Evolutionary conservation across 2,113 vertebrate species (phyloP), one percentile per base, ranked within the genome.

Genomic region (Tachysurus vachellii): DNA sequence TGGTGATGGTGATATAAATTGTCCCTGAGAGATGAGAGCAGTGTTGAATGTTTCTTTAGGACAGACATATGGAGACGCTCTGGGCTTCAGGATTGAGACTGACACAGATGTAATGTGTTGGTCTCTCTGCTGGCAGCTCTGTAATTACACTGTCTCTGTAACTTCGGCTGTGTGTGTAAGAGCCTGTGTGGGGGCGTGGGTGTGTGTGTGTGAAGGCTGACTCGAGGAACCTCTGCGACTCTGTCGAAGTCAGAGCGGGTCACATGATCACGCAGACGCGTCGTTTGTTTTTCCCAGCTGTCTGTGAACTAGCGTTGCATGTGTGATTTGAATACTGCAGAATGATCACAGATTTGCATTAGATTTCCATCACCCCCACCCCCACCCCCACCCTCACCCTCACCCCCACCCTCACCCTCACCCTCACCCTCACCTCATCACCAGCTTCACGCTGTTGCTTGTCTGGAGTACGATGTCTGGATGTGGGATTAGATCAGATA

Each of bases 131-230:
- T 83, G 84, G 77, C 84, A 83, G 56, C 16, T n/a, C 75, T 87
- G 73, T 84, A 87, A 86, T 87, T 86, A 79, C 84, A 77, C 59
- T 86, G 71, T 77, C 84, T 88, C 83, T 88, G 84, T 77, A 70
- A 59, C 80, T 76, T 86, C 79, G 76, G 66, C n/a, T 42, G 80
- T 66, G 80, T 66, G 80, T n/a, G 80, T 42, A 57, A n/a, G 68
- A 19, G 66, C 23, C 66, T 57, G 50, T 61, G 68, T 44, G 83
- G 31, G 79, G n/a, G 87, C 2, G 9, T 64, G 53, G 3, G 44
- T 47, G 47, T 50, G 47, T 50, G 8, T 50, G 47, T 50, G 47
- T 50, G 47, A 36, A 36, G 84, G 61, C 79, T 26, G 47, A 64
- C 64, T 66, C 53, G 13, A 36, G 66, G 66, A 31, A 70, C 4